Percentiles rank a stretch among this genome's conserved stretches.
phyloP scores from a whole-genome alignment of 2,113 vertebrate species.

The Triplophysa rosa region DNA sequence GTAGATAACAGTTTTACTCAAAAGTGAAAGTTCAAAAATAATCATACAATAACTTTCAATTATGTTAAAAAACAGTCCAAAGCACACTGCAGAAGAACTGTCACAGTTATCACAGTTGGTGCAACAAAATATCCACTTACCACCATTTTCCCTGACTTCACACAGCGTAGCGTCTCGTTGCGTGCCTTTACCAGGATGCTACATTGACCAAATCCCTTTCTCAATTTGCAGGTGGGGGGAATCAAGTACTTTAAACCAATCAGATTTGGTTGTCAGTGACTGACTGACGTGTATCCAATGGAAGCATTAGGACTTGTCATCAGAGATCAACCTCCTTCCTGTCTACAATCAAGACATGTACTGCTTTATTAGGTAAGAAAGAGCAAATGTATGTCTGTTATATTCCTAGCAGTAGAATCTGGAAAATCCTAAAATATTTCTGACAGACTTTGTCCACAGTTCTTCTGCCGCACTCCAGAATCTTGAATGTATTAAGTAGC shows the following conservation, averaged over 20 bases:
- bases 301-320: constrained; percentile 31
- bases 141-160: constrained; percentile 41
- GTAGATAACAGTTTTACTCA: not conserved
- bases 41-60: not conserved
- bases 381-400: not conserved
- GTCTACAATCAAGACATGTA: not conserved
- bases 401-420: not conserved
- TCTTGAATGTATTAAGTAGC: constrained; percentile 26
- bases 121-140: constrained; percentile 17
- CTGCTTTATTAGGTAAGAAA: not conserved
- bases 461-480: not conserved
- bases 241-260: constrained; percentile 37
- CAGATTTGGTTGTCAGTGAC: constrained; percentile 27
- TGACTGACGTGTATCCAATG: constrained; percentile 15
- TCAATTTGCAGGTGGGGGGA: constrained; percentile 17
- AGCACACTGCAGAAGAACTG: not conserved
- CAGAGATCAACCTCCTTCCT: constrained; percentile 44
- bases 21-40: not conserved
- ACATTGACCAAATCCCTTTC: constrained; percentile 28
- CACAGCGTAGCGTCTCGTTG: constrained; percentile 19
- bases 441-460: not conserved
- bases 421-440: too few species aligned
- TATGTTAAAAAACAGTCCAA: not conserved
- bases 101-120: not conserved
- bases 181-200: constrained; percentile 17